phyloP scores from a whole-genome alignment of 2,113 vertebrate species.

The Pygathrix nemaeus region DNA sequence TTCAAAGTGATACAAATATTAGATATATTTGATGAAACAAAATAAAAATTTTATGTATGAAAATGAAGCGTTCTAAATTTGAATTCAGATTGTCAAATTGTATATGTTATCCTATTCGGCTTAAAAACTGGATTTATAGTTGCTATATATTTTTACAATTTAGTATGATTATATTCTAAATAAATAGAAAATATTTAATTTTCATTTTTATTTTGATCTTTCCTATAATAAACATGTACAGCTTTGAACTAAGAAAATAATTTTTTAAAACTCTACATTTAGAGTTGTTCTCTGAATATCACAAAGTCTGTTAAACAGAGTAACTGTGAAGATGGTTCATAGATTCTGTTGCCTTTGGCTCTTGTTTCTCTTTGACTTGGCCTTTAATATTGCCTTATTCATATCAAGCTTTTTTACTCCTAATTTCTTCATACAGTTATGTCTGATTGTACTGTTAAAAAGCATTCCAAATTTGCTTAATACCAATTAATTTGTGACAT shows the following conservation, averaged over 20 bases:
- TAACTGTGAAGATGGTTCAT: neutral
- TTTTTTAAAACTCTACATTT: neutral
- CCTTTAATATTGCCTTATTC: neutral
- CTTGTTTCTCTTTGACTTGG: neutral
- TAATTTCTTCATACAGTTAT: neutral
- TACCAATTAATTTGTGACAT: neutral
- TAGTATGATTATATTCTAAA: neutral
- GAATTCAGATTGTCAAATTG: neutral
- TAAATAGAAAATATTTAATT: neutral
- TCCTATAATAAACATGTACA: neutral
- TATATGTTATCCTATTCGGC: neutral
- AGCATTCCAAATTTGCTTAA: neutral
- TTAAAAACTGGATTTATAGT: neutral
- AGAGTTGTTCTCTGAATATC: neutral
- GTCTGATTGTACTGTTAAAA: neutral
- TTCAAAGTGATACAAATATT: neutral
- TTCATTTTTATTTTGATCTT: neutral
- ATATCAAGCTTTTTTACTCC: neutral
- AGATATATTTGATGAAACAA: neutral
- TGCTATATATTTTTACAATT: neutral
- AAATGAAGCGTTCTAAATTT: neutral
- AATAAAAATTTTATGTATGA: neutral
- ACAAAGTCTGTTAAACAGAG: neutral
- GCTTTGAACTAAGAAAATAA: neutral
- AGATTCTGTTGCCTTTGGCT: neutral